A percentile compares a stretch with the other conserved stretches of the same genome.
phyloP scores from a whole-genome alignment of 2,113 vertebrate genomes.

The Laticauda colubrina region DNA sequence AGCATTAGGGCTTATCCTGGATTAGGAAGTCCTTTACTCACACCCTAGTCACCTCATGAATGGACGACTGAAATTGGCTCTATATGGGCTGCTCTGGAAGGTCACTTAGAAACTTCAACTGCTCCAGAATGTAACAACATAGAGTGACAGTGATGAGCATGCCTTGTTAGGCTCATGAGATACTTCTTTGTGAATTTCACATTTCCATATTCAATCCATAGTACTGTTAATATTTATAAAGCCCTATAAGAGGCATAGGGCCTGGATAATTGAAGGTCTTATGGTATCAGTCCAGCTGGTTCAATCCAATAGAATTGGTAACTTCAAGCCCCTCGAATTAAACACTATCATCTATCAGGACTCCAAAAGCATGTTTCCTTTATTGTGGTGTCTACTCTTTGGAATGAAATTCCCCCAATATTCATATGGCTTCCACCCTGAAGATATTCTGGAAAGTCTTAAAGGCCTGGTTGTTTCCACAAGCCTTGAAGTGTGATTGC shows the following conservation, averaged over 20 bases:
- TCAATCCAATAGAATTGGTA: neutral
- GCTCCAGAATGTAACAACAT: neutral
- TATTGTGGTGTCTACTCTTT: neutral
- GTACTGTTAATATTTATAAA: neutral
- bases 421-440: neutral
- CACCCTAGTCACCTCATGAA: neutral
- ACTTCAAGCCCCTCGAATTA: neutral
- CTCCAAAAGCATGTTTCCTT: neutral
- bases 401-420: neutral
- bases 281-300: neutral
- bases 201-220: neutral
- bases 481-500: neutral
- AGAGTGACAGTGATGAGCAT: neutral
- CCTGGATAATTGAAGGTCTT: neutral
- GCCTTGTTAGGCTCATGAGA: neutral
- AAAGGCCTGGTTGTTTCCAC: neutral
- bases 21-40: neutral
- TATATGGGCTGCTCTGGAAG: neutral
- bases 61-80: neutral
- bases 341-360: neutral
- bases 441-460: neutral
- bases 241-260: neutral
- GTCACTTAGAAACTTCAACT: neutral
- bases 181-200: neutral
- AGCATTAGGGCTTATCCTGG: neutral